Conservation (phyloP, 2,888 invertebrate species). For the Fragum sueziense region DNA sequence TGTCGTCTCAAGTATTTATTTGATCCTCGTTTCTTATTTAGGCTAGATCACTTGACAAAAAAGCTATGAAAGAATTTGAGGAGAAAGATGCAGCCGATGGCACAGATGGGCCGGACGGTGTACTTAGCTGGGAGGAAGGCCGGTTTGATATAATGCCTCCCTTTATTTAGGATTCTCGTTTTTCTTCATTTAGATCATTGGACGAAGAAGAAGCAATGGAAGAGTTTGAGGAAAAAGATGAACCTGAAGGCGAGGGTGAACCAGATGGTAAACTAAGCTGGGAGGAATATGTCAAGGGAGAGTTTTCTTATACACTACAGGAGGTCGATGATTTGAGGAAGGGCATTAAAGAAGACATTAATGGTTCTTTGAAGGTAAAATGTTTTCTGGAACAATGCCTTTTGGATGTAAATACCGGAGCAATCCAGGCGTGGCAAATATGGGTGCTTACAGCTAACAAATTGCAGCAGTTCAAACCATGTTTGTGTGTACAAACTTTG, state of each 20-base stretch:
- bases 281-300: slow-evolving; percentile 94
- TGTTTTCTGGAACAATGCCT: too few species aligned
- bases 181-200: slow-evolving; percentile 71
- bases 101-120: not conserved
- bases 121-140: not conserved
- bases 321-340: slow-evolving; percentile 77
- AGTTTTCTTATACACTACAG: slow-evolving; percentile 88
- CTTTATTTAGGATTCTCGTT: too few species aligned
- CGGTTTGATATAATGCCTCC: too few species aligned
- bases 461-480: too few species aligned
- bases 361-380: slow-evolving; percentile 68
- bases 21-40: too few species aligned
- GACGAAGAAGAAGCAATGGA: slow-evolving; percentile 91
- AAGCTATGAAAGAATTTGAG: not conserved
- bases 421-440: too few species aligned
- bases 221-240: slow-evolving; percentile 92
- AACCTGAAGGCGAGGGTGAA: slow-evolving; percentile 92
- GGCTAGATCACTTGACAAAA: too few species aligned
- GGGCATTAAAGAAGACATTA: slow-evolving; percentile 64
- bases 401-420: too few species aligned
- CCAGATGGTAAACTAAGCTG: slow-evolving; percentile 92
- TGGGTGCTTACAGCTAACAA: too few species aligned
- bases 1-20: too few species aligned
- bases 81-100: not conserved
- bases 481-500: too few species aligned